Evolutionary conservation across 2,888 invertebrate genomes (phyloP).

Genomic region (Plagiodera versicolora): DNA sequence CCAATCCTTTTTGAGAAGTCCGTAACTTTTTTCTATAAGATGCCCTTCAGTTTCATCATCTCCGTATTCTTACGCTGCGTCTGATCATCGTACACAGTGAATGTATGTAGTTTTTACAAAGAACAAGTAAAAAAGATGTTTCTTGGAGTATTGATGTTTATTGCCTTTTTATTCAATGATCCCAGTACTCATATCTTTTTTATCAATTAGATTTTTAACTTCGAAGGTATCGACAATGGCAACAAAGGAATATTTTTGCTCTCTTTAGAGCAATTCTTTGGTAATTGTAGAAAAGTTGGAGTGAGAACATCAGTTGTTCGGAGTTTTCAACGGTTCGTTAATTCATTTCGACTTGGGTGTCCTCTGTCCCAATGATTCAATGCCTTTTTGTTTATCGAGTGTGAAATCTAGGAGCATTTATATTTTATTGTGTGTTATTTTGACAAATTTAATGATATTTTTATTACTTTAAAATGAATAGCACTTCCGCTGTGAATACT

Average conservation of each 20-base stretch:
- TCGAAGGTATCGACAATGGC: not conserved
- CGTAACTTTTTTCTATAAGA: no score
- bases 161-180: not conserved
- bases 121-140: not conserved
- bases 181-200: not conserved
- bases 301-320: not conserved
- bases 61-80: not conserved
- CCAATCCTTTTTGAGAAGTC: no score
- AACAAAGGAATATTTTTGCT: not conserved
- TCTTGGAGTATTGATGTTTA: not conserved
- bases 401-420: not conserved
- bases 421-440: not conserved
- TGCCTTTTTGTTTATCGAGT: not conserved
- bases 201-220: not conserved
- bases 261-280: not conserved
- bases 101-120: not conserved
- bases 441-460: not conserved
- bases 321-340: conserved; percentile 9
- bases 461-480: not conserved
- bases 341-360: conserved; percentile 19
- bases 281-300: not conserved
- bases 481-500: not conserved
- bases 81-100: not conserved
- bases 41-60: not conserved
- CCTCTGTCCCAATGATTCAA: not conserved